Evolutionary conservation across 2,797 vertebrate species (phyloP).

Genomic region (Paguma larvata): DNA sequence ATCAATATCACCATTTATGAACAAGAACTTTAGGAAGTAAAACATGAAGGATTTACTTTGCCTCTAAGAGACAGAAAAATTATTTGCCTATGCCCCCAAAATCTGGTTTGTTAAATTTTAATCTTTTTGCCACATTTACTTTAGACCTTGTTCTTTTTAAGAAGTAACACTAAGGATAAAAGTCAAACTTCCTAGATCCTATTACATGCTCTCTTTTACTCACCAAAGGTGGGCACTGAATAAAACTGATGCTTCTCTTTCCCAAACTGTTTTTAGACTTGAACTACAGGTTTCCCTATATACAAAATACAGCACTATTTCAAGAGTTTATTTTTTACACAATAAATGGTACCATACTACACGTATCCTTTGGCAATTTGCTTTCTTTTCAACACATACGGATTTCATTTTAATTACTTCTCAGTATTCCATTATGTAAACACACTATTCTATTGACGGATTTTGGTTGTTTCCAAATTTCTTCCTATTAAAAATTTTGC

Average conservation of each 20-base stretch:
- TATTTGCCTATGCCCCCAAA: not conserved
- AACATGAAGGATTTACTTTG: not conserved
- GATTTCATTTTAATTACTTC: slow-evolving; percentile 41
- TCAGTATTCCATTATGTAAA: not conserved
- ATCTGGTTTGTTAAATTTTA: not conserved
- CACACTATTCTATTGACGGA: not conserved
- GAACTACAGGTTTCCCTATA: not conserved
- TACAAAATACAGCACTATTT: not conserved
- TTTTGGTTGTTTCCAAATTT: not conserved
- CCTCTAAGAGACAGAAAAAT: not conserved
- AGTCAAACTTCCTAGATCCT: not conserved
- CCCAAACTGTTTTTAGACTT: not conserved
- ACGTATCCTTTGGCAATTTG: not conserved
- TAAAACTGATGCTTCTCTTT: not conserved
- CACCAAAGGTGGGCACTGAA: not conserved
- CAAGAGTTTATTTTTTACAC: not conserved
- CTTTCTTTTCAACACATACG: not conserved
- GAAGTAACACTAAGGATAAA: not conserved
- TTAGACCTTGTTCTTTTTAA: slow-evolving; percentile 9
- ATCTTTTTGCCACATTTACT: not conserved
- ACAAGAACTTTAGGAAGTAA: not conserved
- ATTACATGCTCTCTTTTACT: not conserved
- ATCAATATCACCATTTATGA: not conserved
- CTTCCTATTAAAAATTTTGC: not conserved
- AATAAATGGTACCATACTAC: not conserved